Evolutionary conservation across 2,888 invertebrate genomes (phyloP).

Genomic region (Stenoptilia bipunctidactyla): DNA sequence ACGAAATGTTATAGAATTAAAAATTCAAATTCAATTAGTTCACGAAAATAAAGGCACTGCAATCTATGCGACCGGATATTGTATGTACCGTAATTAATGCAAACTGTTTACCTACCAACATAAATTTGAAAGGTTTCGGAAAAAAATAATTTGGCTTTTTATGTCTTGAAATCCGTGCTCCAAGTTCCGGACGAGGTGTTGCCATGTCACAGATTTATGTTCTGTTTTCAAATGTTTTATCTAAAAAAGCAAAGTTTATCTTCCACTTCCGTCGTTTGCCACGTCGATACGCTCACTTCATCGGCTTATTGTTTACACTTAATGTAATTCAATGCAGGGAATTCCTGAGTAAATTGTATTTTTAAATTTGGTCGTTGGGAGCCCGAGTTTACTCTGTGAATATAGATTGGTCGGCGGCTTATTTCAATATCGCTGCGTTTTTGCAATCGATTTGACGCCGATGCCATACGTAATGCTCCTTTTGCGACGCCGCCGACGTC

Average conservation of each 20-base stretch:
- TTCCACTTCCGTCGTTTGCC: slow-evolving; percentile 64
- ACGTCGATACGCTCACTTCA: slow-evolving; percentile 55
- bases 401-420: slow-evolving; percentile 45
- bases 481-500: slow-evolving; percentile 21
- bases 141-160: neutral
- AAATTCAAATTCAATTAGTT: slow-evolving; percentile 49
- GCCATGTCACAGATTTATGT: slow-evolving; percentile 54
- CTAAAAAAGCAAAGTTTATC: slow-evolving; percentile 66
- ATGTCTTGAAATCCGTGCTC: slow-evolving; percentile 15
- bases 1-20: slow-evolving; percentile 40
- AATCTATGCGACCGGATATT: slow-evolving; percentile 48
- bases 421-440: slow-evolving; percentile 45
- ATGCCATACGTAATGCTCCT: slow-evolving; percentile 48
- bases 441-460: slow-evolving; percentile 54
- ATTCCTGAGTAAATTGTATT: slow-evolving; percentile 64
- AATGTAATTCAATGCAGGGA: slow-evolving; percentile 70
- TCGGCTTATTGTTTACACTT: slow-evolving; percentile 68
- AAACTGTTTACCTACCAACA: slow-evolving; percentile 48
- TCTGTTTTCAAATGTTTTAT: slow-evolving; percentile 42
- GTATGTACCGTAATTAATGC: slow-evolving; percentile 55
- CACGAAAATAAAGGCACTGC: slow-evolving; percentile 41
- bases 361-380: slow-evolving; percentile 48
- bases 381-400: slow-evolving; percentile 39
- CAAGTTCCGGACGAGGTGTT: slow-evolving; percentile 51
- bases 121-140: slow-evolving; percentile 18